Percentiles rank a stretch among this genome's conserved stretches.
phyloP scores from a whole-genome alignment of 64 coral and sea anemone genomes.

The Pocillopora damicornis region DNA sequence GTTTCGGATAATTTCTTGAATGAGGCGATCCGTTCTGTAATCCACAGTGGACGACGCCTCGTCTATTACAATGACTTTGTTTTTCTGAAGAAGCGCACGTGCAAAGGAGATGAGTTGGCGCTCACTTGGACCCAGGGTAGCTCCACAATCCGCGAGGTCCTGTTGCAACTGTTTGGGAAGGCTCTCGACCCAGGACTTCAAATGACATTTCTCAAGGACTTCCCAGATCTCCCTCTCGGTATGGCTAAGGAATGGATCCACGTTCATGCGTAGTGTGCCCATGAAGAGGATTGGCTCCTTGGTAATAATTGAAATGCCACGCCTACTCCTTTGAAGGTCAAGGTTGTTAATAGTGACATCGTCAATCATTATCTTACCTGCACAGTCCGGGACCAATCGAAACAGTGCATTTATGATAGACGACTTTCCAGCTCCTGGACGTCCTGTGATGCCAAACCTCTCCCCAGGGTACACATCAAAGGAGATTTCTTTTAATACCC shows the following conservation, averaged over 20 bases:
- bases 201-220: conserved; percentile 55
- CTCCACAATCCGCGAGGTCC: conserved; percentile 55
- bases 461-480: conserved; percentile 52
- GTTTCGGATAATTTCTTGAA: conserved; percentile 58
- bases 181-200: conserved; percentile 51
- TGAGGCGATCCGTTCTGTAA: conserved; percentile 55
- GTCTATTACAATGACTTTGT: conserved; percentile 77
- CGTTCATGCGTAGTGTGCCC: conserved; percentile 70
- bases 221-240: conserved; percentile 68
- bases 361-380: conserved; percentile 69
- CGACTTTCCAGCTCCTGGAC: conserved; percentile 63
- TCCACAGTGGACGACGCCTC: conserved; percentile 75
- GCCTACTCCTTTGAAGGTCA: conserved; percentile 40
- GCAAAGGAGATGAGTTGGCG: conserved; percentile 70
- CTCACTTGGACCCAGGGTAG: conserved; percentile 61
- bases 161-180: conserved; percentile 58
- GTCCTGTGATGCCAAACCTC: conserved; percentile 69
- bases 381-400: conserved; percentile 40
- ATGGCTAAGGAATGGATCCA: conserved; percentile 61
- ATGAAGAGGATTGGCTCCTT: conserved; percentile 62
- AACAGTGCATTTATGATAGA: conserved; percentile 62
- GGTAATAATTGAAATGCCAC: conserved; percentile 59
- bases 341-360: conserved; percentile 71
- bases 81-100: conserved; percentile 51
- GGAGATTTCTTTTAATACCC: conserved; percentile 46